Percentiles rank a stretch among this genome's conserved stretches.
phyloP scores from a whole-genome alignment of 2,888 invertebrate genomes.

The Dyspetes luteomarginatus region DNA sequence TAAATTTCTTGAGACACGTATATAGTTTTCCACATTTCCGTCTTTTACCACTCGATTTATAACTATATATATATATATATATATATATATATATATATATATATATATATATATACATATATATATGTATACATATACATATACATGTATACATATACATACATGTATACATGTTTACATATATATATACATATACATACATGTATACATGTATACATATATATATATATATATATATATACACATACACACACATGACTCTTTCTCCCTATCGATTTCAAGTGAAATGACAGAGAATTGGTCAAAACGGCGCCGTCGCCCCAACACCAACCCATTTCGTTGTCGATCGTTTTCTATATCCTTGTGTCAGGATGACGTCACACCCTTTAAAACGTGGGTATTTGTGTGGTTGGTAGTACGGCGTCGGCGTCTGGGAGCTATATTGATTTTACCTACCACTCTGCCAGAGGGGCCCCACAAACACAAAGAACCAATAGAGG shows the following conservation, averaged over 20 bases:
- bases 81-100: no score
- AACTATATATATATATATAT: no score
- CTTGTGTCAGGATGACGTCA: slow-evolving; percentile 77
- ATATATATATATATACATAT: no score
- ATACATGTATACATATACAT: no score
- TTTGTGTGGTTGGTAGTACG: slow-evolving; percentile 1
- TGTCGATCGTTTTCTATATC: slow-evolving; percentile 45
- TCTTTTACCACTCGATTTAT: no score
- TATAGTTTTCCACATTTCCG: no score
- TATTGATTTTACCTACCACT: slow-evolving; percentile 82
- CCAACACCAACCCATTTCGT: slow-evolving; percentile 55
- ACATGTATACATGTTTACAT: no score
- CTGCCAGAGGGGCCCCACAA: slow-evolving; percentile 66
- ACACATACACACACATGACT: no score
- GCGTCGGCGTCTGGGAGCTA: slow-evolving; percentile 68
- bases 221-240: no score
- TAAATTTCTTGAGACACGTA: slow-evolving; percentile 17
- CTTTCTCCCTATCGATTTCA: slow-evolving; percentile 54
- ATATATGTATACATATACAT: no score
- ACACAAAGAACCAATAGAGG: not conserved
- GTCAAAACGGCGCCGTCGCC: slow-evolving; percentile 54
- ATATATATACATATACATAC: no score
- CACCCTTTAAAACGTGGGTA: slow-evolving; percentile 32
- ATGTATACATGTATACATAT: no score
- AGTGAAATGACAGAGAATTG: slow-evolving; percentile 32